Base-by-base conservation (phyloP, 2,113 vertebrate species). In the Pterocles gutturalis region DNA sequence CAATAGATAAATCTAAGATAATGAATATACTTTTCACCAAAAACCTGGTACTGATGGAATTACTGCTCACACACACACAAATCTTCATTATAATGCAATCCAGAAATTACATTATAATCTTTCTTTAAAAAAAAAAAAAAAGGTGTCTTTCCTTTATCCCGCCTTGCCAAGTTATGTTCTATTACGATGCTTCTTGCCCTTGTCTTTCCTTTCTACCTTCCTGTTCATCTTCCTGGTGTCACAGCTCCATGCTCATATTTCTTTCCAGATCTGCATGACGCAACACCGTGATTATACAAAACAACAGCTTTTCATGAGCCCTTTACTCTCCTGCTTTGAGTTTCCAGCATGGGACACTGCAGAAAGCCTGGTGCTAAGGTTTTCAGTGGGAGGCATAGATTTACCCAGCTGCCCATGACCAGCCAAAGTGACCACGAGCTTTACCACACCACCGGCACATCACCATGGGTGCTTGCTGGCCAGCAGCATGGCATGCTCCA, bases 401-500 rank as follows among this genome's bases (percentile, higher is more conserved):
- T 38, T 57, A 64, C 7, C 29, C 62, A 36, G 83, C 53, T 73
- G 62, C 51, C 70, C 41, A 1, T 0, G 26, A 57, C 29, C 33
- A 38, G 43, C 19, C 61, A 58, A 24, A 0, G 2, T 36, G 57
- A 71, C 48, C 76, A 41, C 3, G 5, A 43, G 66, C 29, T 41
- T 18, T 55, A 31, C 13, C 38, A 15, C 0, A 0, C 9, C 26
- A 3, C 83, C 0, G 10, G n/a, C 53, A 12, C 14, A 9, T 15
- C 24, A 10, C 33, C 3, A 2, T 18, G 6, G 22, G n/a, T 10
- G 58, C 62, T 33, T 6, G 2, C 82, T 9, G 78, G 29, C 5
- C 49, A 48, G 41, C 64, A 55, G 60, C 71, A 49, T 0, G 0
- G 5, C 0, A 0, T 10, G 28, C 55, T 69, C 69, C 1, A 0